Conservation (phyloP, 2,888 invertebrate species). For the Monopis laevigella region DNA sequence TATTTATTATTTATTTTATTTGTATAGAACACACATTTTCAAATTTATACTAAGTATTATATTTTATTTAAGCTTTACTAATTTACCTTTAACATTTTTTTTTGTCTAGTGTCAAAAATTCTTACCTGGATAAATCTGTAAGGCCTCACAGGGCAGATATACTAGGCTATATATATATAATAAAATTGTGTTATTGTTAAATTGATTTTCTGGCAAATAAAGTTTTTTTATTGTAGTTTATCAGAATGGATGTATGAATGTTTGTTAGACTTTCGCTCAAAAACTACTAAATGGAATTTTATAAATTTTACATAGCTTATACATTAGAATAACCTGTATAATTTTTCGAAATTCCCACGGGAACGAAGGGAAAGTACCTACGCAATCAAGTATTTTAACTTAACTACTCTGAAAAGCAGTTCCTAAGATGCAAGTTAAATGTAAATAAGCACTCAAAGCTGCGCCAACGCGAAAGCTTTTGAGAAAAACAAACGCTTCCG, state of each 20-base stretch:
- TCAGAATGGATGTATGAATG: not conserved
- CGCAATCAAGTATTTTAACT: too few relatives aligned
- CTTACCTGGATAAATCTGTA: too few relatives aligned
- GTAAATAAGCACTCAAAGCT: not conserved
- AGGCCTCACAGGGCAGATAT: too few relatives aligned
- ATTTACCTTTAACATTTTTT: too few relatives aligned
- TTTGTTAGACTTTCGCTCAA: not conserved
- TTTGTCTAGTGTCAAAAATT: too few relatives aligned
- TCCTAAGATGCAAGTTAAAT: not conserved
- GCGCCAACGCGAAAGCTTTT: not conserved
- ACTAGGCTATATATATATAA: not conserved
- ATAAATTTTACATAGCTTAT: not conserved
- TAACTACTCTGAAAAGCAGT: too few relatives aligned
- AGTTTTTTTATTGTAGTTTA: not conserved
- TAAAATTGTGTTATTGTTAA: not conserved
- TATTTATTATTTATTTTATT: too few relatives aligned
- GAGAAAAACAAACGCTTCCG: constrained; percentile 3
- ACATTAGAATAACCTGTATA: not conserved
- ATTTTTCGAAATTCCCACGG: too few relatives aligned
- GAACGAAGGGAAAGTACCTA: too few relatives aligned
- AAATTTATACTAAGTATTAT: too few relatives aligned
- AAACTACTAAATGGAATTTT: not conserved
- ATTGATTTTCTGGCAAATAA: not conserved
- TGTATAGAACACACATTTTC: too few relatives aligned
- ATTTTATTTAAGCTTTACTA: too few relatives aligned